These are phyloP conservation scores for Oplegnathus fasciatus DNA, from an alignment of 2,113 vertebrate genomes.

Conservation along the genomic window DNA sequence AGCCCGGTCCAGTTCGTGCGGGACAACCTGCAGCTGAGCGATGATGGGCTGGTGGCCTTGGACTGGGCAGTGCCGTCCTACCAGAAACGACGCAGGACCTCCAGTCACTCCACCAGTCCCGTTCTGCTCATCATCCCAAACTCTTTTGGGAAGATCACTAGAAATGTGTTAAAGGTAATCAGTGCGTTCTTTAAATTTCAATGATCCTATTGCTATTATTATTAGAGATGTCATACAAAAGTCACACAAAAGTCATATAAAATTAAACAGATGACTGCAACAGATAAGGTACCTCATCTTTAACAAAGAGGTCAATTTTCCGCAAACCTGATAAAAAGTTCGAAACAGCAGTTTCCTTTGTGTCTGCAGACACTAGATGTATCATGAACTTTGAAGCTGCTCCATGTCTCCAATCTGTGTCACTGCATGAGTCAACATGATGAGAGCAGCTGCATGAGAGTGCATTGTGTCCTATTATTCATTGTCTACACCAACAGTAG, in stretches of 20 bases:
- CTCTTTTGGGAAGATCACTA: conserved; percentile 88
- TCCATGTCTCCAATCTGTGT: not conserved
- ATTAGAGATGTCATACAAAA: no score
- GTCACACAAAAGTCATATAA: not conserved
- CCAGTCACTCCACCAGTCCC: conserved; percentile 85
- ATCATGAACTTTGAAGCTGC: not conserved
- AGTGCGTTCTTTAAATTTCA: not conserved
- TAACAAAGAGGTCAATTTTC: not conserved
- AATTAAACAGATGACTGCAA: not conserved
- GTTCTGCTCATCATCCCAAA: conserved; percentile 88
- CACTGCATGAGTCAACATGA: not conserved
- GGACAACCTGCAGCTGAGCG: conserved; percentile 86
- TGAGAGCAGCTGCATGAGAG: not conserved
- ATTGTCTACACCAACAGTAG: not conserved
- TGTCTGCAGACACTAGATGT: not conserved
- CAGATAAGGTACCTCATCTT: not conserved
- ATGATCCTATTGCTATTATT: accelerated
- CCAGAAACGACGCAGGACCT: conserved; percentile 84
- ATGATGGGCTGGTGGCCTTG: conserved; percentile 86
- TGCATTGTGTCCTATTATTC: no score
- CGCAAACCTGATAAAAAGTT: not conserved
- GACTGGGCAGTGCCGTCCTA: conserved; percentile 87
- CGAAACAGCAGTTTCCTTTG: not conserved
- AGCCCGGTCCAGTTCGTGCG: conserved; percentile 84
- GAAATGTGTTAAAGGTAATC: conserved; percentile 87